Evolutionary conservation across 2,113 vertebrate genomes (phyloP).

Genomic region (Dromaius novaehollandiae): DNA sequence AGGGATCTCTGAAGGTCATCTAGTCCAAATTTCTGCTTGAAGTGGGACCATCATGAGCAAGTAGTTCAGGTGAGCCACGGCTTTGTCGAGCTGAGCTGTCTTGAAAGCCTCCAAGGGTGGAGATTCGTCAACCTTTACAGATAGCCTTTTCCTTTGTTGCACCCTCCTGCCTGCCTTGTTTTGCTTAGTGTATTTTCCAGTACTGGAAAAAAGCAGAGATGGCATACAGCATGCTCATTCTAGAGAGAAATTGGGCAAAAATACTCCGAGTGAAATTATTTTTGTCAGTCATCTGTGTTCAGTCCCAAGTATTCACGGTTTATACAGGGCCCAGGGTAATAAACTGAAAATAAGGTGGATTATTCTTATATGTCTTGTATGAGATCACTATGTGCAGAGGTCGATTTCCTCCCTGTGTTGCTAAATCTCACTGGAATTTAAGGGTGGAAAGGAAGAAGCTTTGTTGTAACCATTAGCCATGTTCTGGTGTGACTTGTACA

Average conservation of each 20-base stretch:
- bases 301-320: neutral
- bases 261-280: neutral
- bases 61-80: neutral
- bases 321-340: neutral
- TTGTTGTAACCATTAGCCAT: neutral
- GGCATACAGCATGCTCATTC: neutral
- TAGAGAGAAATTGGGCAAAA: neutral
- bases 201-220: neutral
- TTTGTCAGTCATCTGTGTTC: neutral
- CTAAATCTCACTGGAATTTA: neutral
- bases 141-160: neutral
- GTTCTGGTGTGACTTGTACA: neutral
- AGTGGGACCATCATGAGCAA: neutral
- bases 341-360: neutral
- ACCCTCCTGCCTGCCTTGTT: neutral
- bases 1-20: rapidly evolving
- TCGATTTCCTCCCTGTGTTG: neutral
- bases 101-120: neutral
- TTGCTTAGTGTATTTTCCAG: neutral
- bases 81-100: neutral
- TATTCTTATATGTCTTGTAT: neutral
- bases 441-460: neutral
- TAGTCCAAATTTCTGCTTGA: neutral
- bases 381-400: neutral
- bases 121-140: neutral